phyloP scores from a whole-genome alignment of 2,797 vertebrate species.

The Malurus splendens region DNA sequence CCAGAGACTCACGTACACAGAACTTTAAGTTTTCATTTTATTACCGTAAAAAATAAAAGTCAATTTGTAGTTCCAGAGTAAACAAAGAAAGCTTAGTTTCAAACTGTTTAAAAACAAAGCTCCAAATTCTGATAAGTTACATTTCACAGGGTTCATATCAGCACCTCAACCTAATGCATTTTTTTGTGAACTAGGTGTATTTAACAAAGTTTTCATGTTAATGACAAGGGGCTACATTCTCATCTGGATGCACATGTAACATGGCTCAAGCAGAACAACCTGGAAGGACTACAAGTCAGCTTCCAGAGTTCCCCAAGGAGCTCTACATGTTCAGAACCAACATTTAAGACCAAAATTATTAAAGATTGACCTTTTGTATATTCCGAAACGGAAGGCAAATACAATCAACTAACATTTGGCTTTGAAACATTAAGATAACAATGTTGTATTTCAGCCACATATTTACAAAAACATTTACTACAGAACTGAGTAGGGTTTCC shows the following conservation, averaged over 20 bases:
- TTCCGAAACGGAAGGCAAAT: constrained; percentile 40
- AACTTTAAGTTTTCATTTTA: constrained; percentile 23
- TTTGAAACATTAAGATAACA: constrained; percentile 64
- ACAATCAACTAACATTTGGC: constrained; percentile 59
- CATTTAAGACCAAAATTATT: constrained; percentile 14
- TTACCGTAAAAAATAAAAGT: constrained; percentile 49
- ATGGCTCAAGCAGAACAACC: neutral
- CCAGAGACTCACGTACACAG: constrained; percentile 14
- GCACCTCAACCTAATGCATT: constrained; percentile 24
- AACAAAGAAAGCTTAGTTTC: constrained; percentile 27
- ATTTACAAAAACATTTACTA: constrained; percentile 75
- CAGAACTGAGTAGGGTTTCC: constrained; percentile 40
- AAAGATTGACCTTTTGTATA: constrained; percentile 48
- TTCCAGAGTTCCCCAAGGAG: constrained; percentile 7
- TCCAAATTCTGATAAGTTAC: neutral
- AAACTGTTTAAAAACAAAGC: constrained; percentile 27
- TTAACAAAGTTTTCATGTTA: constrained; percentile 1
- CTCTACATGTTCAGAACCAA: constrained; percentile 6
- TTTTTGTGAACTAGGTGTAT: neutral
- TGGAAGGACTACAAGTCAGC: neutral
- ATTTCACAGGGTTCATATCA: constrained; percentile 16
- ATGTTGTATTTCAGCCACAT: constrained; percentile 67
- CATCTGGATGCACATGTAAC: constrained; percentile 6
- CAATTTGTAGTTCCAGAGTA: constrained; percentile 39
- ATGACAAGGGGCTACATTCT: constrained; percentile 7